phyloP scores from a whole-genome alignment of 1,140 invertebrate species.

The Plectus sambesii region DNA sequence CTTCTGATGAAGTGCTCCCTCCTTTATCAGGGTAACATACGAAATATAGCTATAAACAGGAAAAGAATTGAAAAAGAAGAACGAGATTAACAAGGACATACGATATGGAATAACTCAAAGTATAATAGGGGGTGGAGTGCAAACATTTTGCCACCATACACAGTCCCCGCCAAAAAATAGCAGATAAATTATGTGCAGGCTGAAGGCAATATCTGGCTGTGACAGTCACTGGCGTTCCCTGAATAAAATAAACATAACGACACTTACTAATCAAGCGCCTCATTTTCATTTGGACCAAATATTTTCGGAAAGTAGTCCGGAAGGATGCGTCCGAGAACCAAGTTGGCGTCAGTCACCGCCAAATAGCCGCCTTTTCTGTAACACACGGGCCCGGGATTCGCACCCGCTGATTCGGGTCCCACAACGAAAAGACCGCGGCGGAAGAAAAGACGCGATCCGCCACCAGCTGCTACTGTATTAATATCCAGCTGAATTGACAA shows the following conservation, averaged over 20 bases:
- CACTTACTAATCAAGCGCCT: conserved; percentile 48
- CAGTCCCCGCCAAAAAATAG: no score
- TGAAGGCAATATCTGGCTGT: no score
- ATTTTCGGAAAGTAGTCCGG: background rate
- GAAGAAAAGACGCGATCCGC: background rate
- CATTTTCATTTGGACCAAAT: background rate
- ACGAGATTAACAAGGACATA: no score
- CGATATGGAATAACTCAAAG: no score
- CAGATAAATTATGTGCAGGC: no score
- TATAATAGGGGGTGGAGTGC: no score
- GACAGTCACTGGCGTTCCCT: no score
- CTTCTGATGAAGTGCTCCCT: no score
- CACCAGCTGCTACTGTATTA: conserved; percentile 83
- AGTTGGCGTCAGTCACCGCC: background rate
- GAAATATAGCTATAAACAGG: no score
- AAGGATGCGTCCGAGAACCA: background rate
- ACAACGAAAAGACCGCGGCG: background rate
- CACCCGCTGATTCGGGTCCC: background rate
- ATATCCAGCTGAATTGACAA: conserved; percentile 58
- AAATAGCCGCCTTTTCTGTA: background rate
- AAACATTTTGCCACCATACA: no score
- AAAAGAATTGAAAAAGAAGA: no score
- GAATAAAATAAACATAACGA: conserved; percentile 5
- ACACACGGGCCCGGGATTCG: background rate
- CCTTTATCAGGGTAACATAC: no score